These are phyloP conservation scores for Chrysolina americana DNA, from an alignment of 2,888 invertebrate species.

Conservation along the genomic window DNA sequence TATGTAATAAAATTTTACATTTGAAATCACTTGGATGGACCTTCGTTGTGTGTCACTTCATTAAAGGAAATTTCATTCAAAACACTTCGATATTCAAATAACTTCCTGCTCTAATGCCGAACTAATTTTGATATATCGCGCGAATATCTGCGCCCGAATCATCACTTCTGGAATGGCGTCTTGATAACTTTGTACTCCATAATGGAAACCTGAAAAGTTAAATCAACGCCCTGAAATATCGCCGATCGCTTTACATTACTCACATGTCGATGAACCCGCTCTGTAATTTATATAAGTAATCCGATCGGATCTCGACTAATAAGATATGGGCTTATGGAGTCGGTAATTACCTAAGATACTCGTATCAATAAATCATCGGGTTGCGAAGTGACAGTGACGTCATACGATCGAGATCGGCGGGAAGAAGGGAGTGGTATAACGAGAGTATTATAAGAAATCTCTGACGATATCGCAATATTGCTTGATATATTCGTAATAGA, in stretches of 20 bases:
- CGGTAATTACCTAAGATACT: slow-evolving; percentile 54
- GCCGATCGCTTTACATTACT: slow-evolving; percentile 45
- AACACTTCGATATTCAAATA: not conserved
- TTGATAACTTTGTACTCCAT: not conserved
- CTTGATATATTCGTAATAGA: too few relatives aligned
- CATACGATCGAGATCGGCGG: slow-evolving; percentile 17
- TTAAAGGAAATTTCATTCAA: too few relatives aligned
- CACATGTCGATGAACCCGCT: slow-evolving; percentile 48
- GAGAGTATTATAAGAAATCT: too few relatives aligned
- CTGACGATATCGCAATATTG: too few relatives aligned
- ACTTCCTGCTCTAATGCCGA: too few relatives aligned
- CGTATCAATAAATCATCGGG: slow-evolving; percentile 55
- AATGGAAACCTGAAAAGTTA: slow-evolving; percentile 20
- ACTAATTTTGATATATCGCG: not conserved
- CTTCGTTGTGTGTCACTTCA: too few relatives aligned
- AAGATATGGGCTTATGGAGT: slow-evolving; percentile 55
- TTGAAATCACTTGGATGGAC: too few relatives aligned
- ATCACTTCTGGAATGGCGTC: not conserved
- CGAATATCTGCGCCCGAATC: not conserved
- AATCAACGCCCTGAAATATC: slow-evolving; percentile 15
- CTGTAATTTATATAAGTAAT: slow-evolving; percentile 58
- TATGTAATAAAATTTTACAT: too few relatives aligned
- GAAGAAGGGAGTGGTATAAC: not conserved
- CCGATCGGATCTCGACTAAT: slow-evolving; percentile 55
- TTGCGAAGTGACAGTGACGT: slow-evolving; percentile 52